Base-by-base conservation (phyloP, 1,140 invertebrate species). In the Pogonomyrmex barbatus region DNA sequence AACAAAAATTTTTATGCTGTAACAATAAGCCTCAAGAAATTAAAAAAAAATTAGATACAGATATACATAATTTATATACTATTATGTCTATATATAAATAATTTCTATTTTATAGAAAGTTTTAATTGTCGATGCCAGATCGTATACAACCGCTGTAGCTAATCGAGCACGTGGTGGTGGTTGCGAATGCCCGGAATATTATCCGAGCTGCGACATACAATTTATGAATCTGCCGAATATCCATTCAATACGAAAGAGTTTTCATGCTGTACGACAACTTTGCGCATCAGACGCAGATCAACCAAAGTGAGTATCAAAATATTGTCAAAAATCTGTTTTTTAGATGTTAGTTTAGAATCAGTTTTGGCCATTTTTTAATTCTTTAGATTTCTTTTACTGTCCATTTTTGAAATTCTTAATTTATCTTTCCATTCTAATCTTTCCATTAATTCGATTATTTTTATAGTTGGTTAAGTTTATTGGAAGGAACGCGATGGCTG, bases 181-280 rank as follows among this genome's bases (percentile, higher is more conserved):
- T 36, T 98, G 97, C 94, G 99, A 99, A 95, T 99, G 98, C 94
- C 96, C 97, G n/a, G 98, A 98, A 94, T 99, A 99, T 96, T 99
- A 99, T 95, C 97, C 97, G 0, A 97, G 96, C 91, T 98, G 98
- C 92, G 98, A 99, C 94, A 98, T 99, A 81, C 97, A 98, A 93
- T 99, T 99, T 94, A 99, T 99, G 98, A 98, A 98, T 94, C 95
- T 99, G 93, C 98, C 98, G 70, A 99, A 99, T 95, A 99, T 99
- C 87, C 99, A 99, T 95, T 97, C 97, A 73, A 98, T 99, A 91
- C 96, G 99, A 50, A 98, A 98, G 90, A 97, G 97, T 93, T 98
- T 98, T 94, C 97, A 97, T 77, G 96, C 97, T 42, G 95, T 98
- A 42, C 94, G 97, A 67, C 96, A 96, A 71, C 94, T 99, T 0